Percentiles rank a stretch among this genome's conserved stretches.
Evolutionary conservation across 2,888 invertebrate genomes (phyloP).

Genomic region (Mimachlamys varia): DNA sequence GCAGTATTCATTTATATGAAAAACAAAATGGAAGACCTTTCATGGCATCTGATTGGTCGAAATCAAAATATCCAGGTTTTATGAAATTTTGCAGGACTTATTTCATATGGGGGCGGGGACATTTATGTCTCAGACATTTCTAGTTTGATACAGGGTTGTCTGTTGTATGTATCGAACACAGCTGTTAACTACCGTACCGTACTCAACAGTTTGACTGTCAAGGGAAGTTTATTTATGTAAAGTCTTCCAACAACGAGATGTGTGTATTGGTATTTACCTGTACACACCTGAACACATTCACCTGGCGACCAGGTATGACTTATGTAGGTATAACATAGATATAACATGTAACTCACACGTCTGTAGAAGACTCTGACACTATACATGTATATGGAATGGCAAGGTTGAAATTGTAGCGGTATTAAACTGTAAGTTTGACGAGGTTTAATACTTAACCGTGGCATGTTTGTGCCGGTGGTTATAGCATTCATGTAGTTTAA

Average conservation of each 20-base stretch:
- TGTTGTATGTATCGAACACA: no score
- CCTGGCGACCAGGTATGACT: constrained; percentile 14
- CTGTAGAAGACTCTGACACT: neutral
- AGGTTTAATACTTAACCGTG: neutral
- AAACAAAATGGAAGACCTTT: no score
- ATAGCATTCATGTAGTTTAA: no score
- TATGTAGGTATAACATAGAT: neutral
- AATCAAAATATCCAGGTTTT: no score
- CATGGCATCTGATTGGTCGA: no score
- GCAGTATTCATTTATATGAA: no score
- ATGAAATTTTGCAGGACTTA: no score
- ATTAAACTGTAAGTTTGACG: neutral
- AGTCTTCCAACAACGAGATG: neutral
- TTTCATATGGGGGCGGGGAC: no score
- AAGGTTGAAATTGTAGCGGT: neutral
- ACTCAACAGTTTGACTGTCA: neutral
- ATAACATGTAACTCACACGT: neutral
- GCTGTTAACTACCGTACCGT: neutral
- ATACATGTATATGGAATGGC: no score
- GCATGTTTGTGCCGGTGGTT: no score
- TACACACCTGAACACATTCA: constrained; percentile 24
- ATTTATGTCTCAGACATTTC: no score
- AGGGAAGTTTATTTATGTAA: neutral
- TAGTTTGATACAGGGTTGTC: no score
- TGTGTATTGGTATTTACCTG: neutral